phyloP scores from a whole-genome alignment of 2,888 invertebrate genomes.

The Thelaira solivaga region DNA sequence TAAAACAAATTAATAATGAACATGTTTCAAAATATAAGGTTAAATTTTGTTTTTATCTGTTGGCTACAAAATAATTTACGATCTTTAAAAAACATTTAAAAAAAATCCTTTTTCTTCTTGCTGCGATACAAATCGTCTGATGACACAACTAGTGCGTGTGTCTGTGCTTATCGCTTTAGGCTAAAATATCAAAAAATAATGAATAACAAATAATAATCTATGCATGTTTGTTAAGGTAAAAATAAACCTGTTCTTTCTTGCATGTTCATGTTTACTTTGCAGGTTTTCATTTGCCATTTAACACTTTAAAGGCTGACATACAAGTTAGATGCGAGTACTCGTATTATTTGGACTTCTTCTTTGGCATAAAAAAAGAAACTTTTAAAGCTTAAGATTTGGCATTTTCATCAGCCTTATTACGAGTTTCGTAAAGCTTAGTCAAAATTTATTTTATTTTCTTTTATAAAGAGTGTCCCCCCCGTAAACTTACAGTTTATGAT shows the following conservation, averaged over 20 bases:
- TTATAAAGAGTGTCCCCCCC: too few relatives aligned
- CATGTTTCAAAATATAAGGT: background rate
- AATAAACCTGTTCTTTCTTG: background rate
- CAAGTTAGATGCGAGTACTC: too few relatives aligned
- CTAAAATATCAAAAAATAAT: background rate
- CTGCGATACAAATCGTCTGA: background rate
- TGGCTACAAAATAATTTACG: background rate
- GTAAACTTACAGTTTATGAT: too few relatives aligned
- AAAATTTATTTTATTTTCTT: too few relatives aligned
- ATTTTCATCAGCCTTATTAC: too few relatives aligned
- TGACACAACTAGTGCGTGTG: background rate
- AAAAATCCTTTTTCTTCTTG: slow-evolving; percentile 9
- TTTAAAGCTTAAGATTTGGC: too few relatives aligned
- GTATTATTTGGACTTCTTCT: too few relatives aligned
- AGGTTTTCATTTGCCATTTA: background rate
- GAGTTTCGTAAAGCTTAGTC: too few relatives aligned
- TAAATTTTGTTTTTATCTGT: background rate
- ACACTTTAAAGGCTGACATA: background rate
- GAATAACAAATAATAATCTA: too few relatives aligned
- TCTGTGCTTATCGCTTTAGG: background rate
- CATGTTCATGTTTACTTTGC: background rate
- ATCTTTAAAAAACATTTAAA: too few relatives aligned
- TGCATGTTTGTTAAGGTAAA: background rate
- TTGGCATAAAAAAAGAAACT: too few relatives aligned
- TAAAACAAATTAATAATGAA: background rate